phyloP scores from a whole-genome alignment of 1,140 invertebrate species.

The Pseudobourletiella spinata region DNA sequence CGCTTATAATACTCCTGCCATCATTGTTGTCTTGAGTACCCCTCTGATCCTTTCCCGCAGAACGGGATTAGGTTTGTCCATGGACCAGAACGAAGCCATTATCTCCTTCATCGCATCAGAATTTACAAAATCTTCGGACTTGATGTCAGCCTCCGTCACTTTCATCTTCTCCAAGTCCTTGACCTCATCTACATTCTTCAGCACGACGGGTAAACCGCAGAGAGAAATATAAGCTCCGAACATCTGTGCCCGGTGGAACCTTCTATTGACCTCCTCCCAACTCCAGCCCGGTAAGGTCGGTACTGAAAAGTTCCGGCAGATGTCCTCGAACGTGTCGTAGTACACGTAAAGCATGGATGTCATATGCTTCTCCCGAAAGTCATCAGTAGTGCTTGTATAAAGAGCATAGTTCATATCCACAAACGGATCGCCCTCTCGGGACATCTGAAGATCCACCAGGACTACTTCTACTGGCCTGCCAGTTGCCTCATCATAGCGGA shows the following conservation, averaged over 20 bases:
- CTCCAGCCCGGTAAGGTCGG: background rate
- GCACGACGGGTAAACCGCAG: background rate
- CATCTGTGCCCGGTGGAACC: background rate
- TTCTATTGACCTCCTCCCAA: background rate
- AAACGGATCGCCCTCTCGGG: slow-evolving; percentile 50
- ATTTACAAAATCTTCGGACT: too few species aligned
- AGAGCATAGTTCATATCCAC: slow-evolving; percentile 54
- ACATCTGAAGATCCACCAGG: slow-evolving; percentile 61
- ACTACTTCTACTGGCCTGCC: slow-evolving; percentile 34
- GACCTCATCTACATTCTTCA: background rate
- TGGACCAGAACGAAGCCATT: too few species aligned
- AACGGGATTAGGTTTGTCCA: background rate
- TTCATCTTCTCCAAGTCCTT: too few species aligned
- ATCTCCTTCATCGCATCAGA: too few species aligned
- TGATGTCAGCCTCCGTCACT: too few species aligned
- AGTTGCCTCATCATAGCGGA: slow-evolving; percentile 42
- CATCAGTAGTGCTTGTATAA: slow-evolving; percentile 52
- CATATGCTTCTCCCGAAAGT: slow-evolving; percentile 49
- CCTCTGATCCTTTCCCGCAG: background rate
- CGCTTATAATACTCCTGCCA: background rate
- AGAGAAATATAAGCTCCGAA: background rate
- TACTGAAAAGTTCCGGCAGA: background rate
- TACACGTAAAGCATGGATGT: slow-evolving; percentile 50
- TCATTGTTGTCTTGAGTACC: background rate
- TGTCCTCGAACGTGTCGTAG: slow-evolving; percentile 40